Conservation (phyloP, 2,888 invertebrate species). For the Glaucopsyche alexis region DNA sequence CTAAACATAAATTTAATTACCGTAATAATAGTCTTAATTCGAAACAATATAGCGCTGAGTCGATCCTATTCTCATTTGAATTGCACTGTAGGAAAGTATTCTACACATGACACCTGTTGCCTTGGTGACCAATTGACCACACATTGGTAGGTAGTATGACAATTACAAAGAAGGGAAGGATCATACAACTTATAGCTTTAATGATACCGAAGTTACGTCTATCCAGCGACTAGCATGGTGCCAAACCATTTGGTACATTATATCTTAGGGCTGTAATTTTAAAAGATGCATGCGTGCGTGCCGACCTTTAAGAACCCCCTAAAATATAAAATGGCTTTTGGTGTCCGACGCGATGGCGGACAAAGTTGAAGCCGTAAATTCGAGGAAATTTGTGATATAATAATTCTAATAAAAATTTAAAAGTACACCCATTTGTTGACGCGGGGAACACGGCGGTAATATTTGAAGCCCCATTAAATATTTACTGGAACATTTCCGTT, state of each 20-base stretch:
- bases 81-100: no score
- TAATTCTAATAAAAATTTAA: neutral
- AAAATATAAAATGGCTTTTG: neutral
- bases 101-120: no score
- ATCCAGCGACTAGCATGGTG: neutral
- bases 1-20: no score
- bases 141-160: no score
- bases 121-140: no score
- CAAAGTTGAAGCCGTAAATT: constrained; percentile 7
- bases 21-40: no score
- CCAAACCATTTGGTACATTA: neutral
- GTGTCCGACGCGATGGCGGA: neutral
- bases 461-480: constrained; percentile 32
- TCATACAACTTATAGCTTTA: no score
- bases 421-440: constrained; percentile 8
- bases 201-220: neutral
- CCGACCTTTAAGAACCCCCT: neutral
- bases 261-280: neutral
- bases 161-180: no score
- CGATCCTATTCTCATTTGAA: no score
- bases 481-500: constrained; percentile 31
- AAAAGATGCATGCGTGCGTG: constrained; percentile 5
- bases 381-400: constrained; percentile 2
- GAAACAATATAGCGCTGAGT: no score
- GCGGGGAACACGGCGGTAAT: neutral